Conservation (phyloP, 2,888 invertebrate species). For the Ornithoptera priamus region DNA sequence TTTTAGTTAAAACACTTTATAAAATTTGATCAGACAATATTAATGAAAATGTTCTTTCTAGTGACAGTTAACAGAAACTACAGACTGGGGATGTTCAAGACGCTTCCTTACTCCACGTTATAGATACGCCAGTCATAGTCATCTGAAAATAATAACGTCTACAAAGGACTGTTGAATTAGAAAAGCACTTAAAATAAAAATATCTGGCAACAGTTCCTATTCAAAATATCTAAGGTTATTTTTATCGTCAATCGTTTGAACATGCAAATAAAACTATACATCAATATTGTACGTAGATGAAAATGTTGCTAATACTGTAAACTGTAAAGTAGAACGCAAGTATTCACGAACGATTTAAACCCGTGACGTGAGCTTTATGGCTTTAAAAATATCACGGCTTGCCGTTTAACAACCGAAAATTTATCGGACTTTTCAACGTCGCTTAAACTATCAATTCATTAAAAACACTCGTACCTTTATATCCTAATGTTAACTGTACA, state of each 20-base stretch:
- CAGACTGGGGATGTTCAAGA: neutral
- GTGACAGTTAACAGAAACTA: too few relatives aligned
- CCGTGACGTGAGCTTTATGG: conserved; percentile 44
- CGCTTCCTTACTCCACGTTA: neutral
- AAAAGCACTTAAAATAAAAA: conserved; percentile 3
- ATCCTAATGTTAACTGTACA: neutral
- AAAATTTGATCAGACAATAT: too few relatives aligned
- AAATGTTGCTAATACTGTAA: conserved; percentile 36
- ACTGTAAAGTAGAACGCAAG: conserved; percentile 38
- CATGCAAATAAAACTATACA: conserved; percentile 33
- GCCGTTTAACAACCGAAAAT: conserved; percentile 42
- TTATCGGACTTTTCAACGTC: conserved; percentile 38
- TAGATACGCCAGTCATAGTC: neutral
- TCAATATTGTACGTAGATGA: conserved; percentile 30
- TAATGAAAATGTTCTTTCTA: too few relatives aligned
- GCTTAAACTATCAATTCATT: conserved; percentile 39
- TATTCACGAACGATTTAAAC: conserved; percentile 44
- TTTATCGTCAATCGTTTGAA: conserved; percentile 28
- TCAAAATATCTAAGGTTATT: conserved; percentile 10
- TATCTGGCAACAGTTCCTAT: conserved; percentile 6
- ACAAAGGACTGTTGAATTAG: conserved; percentile 5
- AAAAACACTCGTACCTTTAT: neutral
- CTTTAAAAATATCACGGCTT: conserved; percentile 49
- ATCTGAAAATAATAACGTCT: neutral
- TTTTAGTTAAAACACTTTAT: too few relatives aligned